Base-by-base conservation (phyloP, 2,888 invertebrate genomes). In the Vanessa cardui region DNA sequence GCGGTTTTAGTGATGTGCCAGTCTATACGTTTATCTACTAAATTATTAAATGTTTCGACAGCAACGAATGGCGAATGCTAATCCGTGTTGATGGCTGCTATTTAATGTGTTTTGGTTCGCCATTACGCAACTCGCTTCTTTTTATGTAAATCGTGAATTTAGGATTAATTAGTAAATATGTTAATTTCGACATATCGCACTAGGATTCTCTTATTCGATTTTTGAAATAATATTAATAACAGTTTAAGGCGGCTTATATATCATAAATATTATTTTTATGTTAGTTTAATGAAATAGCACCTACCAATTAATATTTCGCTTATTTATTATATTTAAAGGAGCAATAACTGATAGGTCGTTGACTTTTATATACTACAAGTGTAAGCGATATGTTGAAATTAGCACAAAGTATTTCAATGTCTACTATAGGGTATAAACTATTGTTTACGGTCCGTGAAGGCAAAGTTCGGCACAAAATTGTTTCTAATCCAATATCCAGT, bases 401-500 rank as follows among this genome's bases (percentile, higher is more conserved):
- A 39, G 8, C 4, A 12, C 12, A 8, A 6, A 52, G 15, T 47
- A 26, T 26, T 12, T 60, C 12, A n/a, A 18, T n/a, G 9, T 60
- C 47, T 15, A 33, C 15, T 56, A 33, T 56, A 56, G 12, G 39
- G 54, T 56, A 46, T 56, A 39, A 66, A 66, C 65, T 66, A 61
- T 61, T 66, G 54, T 66, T 39, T 61, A 39, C 39, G 33, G 60
- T 47, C 16, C 50, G 47, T 50, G n/a, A 54, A 61, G 65, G 54
- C 60, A 54, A 66, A 66, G 65, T 66, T 66, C 39, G 20, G 46
- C 9, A 74, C 79, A 80, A 82, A 83, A 83, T 80, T 81, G 85
- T 82, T 80, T 80, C 82, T 86, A 87, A 88, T 88, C 87, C 85
- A 86, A 87, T 88, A 86, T 82, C 83, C 82, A 74, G 70, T 70